Evolutionary conservation across 1,140 invertebrate species (phyloP), one percentile per base, ranked within the genome.

Genomic region (Macrosteles quadrilineatus): DNA sequence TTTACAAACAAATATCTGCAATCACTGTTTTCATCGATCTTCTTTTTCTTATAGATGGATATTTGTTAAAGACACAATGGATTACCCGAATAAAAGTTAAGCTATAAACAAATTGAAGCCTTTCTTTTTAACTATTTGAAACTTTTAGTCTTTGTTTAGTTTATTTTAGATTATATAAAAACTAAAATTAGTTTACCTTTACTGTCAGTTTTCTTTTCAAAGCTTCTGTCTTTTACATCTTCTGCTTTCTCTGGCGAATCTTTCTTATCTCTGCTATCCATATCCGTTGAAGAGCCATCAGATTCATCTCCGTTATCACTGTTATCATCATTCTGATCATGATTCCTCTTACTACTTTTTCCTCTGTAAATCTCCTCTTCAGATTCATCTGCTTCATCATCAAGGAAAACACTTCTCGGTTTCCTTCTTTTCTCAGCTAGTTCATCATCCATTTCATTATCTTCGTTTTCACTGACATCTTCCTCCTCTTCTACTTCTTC

Each of bases 401-500:
- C 74, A 25, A 73, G 36, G 68, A 76, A 77, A 67, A 74, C 57
- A 74, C 74, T 76, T 71, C 73, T 74, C 3, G 71, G 30, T 14
- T 69, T 63, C 19, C 30, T 31, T 32, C 23, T 63, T 30, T 68
- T 68, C 29, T 55, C 50, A n/a, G 25, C 50, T 4, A 64, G 31
- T 2, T 69, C 53, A 45, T 70, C 19, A 62, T 71, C 40, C 12
- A 68, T 57, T 70, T 74, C 72, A 74, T 75, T 72, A 67, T 62
- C 63, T 31, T 66, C 69, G 4, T 66, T 43, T 30, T 70, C 69
- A 11, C 74, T 45, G 9, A 21, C 43, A n/a, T 70, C 50, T n/a
- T 67, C 55, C 21, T 50, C 62, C 57, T 43, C 64, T 43, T 67
- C 64, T 31, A 32, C 32, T 55, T 55, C 31, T 30, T 40, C 27